A percentile compares a stretch with the other conserved stretches of the same genome.
phyloP scores from a whole-genome alignment of 2,888 invertebrate species.

The Sympetrum striolatum region DNA sequence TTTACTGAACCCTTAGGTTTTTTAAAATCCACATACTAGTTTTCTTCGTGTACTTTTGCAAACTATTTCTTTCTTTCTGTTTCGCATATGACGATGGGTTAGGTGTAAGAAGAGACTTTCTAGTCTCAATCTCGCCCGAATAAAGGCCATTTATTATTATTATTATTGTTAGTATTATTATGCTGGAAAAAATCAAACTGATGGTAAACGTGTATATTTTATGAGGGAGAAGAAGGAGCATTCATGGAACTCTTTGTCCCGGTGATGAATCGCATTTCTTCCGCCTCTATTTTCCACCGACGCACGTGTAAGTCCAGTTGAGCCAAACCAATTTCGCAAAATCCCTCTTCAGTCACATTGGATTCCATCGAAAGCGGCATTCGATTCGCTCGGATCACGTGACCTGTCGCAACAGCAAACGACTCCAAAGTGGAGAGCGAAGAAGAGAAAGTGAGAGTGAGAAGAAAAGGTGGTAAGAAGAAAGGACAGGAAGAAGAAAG shows the following conservation, averaged over 20 bases:
- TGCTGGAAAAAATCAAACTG: too few species aligned
- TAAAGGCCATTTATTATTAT: too few species aligned
- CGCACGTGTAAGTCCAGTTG: not conserved
- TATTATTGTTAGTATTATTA: too few species aligned
- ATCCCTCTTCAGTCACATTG: not conserved
- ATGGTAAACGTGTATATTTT: not conserved
- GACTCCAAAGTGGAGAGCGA: not conserved
- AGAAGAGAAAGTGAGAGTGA: not conserved
- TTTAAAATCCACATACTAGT: too few species aligned
- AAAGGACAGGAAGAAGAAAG: not conserved
- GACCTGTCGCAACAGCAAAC: not conserved
- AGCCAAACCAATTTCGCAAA: not conserved
- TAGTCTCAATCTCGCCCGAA: too few species aligned
- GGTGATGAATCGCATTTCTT: not conserved
- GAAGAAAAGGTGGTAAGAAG: not conserved
- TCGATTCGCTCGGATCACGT: not conserved
- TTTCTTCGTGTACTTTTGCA: too few species aligned
- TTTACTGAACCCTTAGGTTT: too few species aligned
- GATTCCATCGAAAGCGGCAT: not conserved
- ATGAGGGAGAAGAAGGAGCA: not conserved
- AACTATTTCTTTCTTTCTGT: too few species aligned
- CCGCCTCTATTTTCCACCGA: not conserved
- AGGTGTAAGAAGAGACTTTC: too few species aligned
- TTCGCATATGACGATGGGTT: too few species aligned
- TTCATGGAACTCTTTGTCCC: not conserved